Evolutionary conservation across 2,888 invertebrate genomes (phyloP).

Genomic region (Bhutanitis thaidina): DNA sequence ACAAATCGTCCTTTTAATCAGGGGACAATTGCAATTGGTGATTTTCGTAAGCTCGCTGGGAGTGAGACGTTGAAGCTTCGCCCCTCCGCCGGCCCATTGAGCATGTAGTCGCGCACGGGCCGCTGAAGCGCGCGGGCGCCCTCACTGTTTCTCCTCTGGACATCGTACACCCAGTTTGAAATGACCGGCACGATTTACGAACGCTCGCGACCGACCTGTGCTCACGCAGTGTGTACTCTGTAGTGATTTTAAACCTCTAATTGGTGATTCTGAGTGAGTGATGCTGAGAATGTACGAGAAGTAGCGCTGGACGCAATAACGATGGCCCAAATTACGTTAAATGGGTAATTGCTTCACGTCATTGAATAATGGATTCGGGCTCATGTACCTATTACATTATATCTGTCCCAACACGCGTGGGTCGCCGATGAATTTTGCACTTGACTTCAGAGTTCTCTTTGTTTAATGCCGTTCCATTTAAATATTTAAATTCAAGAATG

Average conservation of each 20-base stretch:
- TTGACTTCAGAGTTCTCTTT: conserved; percentile 61
- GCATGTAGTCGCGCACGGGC: conserved; percentile 74
- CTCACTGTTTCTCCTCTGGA: conserved; percentile 50
- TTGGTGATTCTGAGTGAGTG: conserved; percentile 75
- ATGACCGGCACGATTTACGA: conserved; percentile 61
- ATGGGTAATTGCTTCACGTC: conserved; percentile 78
- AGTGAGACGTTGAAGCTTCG: conserved; percentile 70
- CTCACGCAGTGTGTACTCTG: conserved; percentile 55
- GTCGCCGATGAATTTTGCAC: conserved; percentile 66
- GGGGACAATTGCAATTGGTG: conserved; percentile 69
- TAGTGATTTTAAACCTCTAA: conserved; percentile 57
- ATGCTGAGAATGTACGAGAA: conserved; percentile 66
- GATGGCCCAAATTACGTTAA: conserved; percentile 77
- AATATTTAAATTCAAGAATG: conserved; percentile 62
- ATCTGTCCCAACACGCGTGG: conserved; percentile 59
- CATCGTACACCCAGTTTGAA: conserved; percentile 45
- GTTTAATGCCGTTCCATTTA: conserved; percentile 58
- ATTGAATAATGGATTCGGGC: conserved; percentile 76
- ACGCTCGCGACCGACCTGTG: conserved; percentile 50
- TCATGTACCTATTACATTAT: conserved; percentile 65
- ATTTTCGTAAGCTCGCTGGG: conserved; percentile 73
- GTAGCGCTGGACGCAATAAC: conserved; percentile 59
- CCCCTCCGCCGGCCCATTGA: conserved; percentile 74
- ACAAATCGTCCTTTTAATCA: conserved; percentile 43
- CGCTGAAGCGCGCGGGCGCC: conserved; percentile 73